Evolutionary conservation across 2,113 vertebrate species (phyloP), one percentile per base, ranked within the genome.

Genomic region (Prunella himalayana): DNA sequence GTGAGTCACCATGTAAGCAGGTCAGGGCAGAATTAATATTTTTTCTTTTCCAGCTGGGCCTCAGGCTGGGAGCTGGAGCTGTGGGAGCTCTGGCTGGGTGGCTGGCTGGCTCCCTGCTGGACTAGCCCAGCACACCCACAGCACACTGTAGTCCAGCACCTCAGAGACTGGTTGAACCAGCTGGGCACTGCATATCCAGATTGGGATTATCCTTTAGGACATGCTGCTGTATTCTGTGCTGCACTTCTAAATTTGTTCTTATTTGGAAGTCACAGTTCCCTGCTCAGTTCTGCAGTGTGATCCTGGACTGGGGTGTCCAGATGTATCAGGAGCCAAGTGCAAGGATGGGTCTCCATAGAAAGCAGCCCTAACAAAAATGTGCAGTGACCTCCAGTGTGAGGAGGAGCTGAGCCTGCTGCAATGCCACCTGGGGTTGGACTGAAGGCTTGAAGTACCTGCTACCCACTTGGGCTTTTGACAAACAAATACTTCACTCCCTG

Each of bases 61-160:
- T 12, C 15, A 33, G 51, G 21, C 37, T 81, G n/a, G n/a, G 50
- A 60, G 37, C 57, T 80, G 68, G 41, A 86, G 41, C 30, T 1
- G 0, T 47, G 53, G 49, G 59, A 88, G 35, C 41, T 86, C 17
- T 5, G 1, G 14, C 54, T 70, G 11, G 51, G 19, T 86, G 72
- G 37, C 37, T 0, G 0, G 42, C 39, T 1, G 1, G 31, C 65
- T 86, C 0, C 0, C 56, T 73, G 60, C 45, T 15, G 1, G n/a
- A 27, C 42, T 41, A 41, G 60, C 45, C 51, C 56, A 78, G 69
- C 39, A 54, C 30, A 33, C 25, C 42, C 30, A 25, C 2, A 6
- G 33, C 65, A 65, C 31, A 14, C n/a, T 28, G 31, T 24, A 44
- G 78, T 15, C 47, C 4, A 7, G 6, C 44, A 35, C 27, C 51